These are phyloP conservation scores for Paguma larvata DNA, from an alignment of 2,797 vertebrate genomes.

Conservation along the genomic window DNA sequence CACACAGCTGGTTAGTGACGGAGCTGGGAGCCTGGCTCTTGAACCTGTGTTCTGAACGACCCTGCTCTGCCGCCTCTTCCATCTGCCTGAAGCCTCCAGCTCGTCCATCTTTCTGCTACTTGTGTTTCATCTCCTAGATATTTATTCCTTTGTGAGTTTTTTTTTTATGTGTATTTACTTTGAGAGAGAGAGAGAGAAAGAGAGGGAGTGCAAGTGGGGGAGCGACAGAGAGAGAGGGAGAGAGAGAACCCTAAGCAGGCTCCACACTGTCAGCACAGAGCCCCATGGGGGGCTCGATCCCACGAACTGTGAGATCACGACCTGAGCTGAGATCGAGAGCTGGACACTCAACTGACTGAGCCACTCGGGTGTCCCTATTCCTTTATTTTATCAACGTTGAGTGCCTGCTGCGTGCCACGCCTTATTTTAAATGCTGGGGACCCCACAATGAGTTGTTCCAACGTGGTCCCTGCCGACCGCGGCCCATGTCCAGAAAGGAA, in stretches of 20 bases:
- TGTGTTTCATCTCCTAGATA: neutral
- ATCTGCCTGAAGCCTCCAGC: neutral
- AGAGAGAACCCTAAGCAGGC: no score
- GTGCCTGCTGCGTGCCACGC: neutral
- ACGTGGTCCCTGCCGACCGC: neutral
- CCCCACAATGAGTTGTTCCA: neutral
- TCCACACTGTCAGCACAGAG: no score
- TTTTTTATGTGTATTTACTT: no score
- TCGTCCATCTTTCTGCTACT: neutral
- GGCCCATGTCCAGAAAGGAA: neutral
- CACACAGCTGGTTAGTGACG: neutral
- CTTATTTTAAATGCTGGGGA: neutral
- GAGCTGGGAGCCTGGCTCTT: neutral
- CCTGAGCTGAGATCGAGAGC: no score
- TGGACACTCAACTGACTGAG: no score
- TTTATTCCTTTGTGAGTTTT: neutral
- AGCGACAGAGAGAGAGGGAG: no score
- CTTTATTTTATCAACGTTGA: neutral
- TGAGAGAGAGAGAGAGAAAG: no score
- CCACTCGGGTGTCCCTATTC: neutral
- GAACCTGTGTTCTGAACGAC: neutral
- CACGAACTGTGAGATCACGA: no score
- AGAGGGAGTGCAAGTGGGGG: no score
- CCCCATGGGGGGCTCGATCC: no score
- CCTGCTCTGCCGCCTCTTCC: fast-evolving